Conservation (phyloP, 2,797 vertebrate genomes). For the Hydrophis major region DNA sequence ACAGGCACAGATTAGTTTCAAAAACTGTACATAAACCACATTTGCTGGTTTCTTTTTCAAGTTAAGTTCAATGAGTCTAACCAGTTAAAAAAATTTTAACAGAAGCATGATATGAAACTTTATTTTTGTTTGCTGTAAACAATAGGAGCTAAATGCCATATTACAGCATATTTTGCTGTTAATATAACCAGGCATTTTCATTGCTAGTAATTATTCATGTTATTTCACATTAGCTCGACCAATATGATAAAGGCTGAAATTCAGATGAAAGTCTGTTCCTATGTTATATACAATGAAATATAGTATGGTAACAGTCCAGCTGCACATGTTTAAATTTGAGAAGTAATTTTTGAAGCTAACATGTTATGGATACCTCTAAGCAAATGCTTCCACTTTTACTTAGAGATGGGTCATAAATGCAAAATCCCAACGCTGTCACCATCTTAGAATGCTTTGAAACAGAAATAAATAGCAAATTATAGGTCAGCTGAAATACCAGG, state of each 20-base stretch:
- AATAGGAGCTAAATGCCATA: constrained; percentile 1
- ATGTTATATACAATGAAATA: background rate
- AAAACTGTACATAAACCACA: background rate
- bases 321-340: background rate
- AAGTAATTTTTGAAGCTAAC: background rate
- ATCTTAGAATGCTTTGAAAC: constrained; percentile 11
- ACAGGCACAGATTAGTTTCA: background rate
- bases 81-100: background rate
- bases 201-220: background rate
- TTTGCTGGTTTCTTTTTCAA: background rate
- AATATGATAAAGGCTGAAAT: background rate
- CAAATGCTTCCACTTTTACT: constrained; percentile 21
- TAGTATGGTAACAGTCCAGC: background rate
- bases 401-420: background rate
- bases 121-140: constrained; percentile 1
- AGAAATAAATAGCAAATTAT: constrained; percentile 12
- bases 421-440: constrained; percentile 4
- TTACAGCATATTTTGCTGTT: background rate
- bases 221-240: background rate
- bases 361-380: constrained; percentile 5
- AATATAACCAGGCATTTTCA: background rate
- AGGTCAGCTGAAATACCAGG: background rate
- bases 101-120: background rate
- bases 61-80: background rate
- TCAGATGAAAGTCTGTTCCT: background rate